phyloP scores from a whole-genome alignment of 2,797 vertebrate species.

The Hypotaenidia okinawae region DNA sequence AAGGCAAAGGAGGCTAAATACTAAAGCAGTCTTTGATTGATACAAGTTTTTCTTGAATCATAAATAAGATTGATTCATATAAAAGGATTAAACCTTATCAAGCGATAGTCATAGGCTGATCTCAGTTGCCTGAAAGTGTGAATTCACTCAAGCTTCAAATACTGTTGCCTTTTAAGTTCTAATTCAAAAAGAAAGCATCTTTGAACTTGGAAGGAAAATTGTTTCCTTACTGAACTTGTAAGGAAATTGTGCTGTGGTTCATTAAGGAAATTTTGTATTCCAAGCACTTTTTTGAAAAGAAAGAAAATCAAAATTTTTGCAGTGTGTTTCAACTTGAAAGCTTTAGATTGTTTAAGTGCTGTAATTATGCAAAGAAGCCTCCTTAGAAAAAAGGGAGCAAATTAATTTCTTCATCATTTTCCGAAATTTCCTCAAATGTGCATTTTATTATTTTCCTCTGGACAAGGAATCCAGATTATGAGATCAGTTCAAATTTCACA shows the following conservation, averaged over 20 bases:
- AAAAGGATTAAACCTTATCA: background rate
- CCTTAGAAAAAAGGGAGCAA: background rate
- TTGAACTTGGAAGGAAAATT: background rate
- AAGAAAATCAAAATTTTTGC: background rate
- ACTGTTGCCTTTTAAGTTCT: conserved; percentile 34
- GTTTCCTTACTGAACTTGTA: background rate
- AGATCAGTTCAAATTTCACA: background rate
- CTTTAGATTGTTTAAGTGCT: conserved; percentile 29
- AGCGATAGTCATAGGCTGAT: background rate
- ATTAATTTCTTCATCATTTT: background rate
- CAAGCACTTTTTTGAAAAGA: background rate
- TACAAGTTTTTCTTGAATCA: background rate
- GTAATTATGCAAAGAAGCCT: conserved; percentile 20
- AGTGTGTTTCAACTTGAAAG: conserved; percentile 46
- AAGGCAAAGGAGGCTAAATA: background rate
- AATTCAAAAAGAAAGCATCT: conserved; percentile 48
- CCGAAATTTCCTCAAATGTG: background rate
- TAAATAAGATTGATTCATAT: background rate
- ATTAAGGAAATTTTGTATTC: conserved; percentile 23
- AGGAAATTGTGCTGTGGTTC: background rate
- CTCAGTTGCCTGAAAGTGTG: background rate
- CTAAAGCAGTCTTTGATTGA: background rate
- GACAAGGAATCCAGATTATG: background rate
- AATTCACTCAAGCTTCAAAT: background rate
- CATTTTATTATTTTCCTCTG: background rate